Conservation (phyloP, 2,888 invertebrate genomes). For the Agrypnus murinus region DNA sequence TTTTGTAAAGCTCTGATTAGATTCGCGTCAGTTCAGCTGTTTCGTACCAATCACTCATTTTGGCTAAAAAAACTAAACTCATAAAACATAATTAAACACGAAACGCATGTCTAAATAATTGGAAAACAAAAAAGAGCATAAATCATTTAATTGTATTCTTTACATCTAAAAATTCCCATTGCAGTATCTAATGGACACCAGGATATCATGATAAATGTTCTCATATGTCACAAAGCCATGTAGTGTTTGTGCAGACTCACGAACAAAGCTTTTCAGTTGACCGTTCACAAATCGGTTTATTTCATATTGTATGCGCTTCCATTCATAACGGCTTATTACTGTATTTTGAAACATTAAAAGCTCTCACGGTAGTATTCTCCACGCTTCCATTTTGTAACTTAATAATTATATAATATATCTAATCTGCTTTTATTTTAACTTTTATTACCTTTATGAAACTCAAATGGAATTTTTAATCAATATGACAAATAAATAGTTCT, state of each 20-base stretch:
- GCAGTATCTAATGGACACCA: constrained; percentile 56
- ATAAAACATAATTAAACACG: constrained; percentile 54
- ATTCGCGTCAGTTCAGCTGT: constrained; percentile 37
- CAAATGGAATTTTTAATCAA: no score
- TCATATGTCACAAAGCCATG: constrained; percentile 54
- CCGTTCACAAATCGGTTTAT: constrained; percentile 49
- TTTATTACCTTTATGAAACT: background rate
- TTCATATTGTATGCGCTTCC: constrained; percentile 42
- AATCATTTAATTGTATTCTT: constrained; percentile 56
- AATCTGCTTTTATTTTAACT: constrained; percentile 1
- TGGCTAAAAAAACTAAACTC: constrained; percentile 38
- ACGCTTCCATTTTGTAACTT: constrained; percentile 24
- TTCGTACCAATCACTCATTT: constrained; percentile 36
- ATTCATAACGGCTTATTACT: constrained; percentile 43
- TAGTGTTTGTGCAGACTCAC: constrained; percentile 52
- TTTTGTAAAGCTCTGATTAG: constrained; percentile 39
- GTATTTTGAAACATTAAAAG: constrained; percentile 43
- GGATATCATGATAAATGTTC: constrained; percentile 57
- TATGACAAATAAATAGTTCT: background rate
- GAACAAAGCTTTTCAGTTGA: constrained; percentile 50
- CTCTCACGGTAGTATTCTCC: constrained; percentile 20
- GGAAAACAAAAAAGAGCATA: constrained; percentile 54
- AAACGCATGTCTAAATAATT: constrained; percentile 56
- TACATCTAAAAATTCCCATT: constrained; percentile 53
- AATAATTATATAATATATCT: constrained; percentile 32